Conservation (phyloP, 2,797 vertebrate genomes). For the Pipistrellus pipistrellus region DNA sequence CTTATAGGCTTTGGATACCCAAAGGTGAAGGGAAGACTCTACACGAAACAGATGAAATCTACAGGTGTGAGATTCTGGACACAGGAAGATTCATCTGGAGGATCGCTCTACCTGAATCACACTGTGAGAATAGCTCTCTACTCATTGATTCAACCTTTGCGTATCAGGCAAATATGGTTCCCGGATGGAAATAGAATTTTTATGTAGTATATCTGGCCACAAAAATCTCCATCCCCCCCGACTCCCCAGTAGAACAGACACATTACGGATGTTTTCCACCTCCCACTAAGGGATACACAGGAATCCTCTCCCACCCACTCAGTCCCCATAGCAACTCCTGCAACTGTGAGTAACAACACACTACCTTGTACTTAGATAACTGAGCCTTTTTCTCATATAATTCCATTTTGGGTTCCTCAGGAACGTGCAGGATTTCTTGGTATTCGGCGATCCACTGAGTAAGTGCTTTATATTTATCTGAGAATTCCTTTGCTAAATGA, state of each 20-base stretch:
- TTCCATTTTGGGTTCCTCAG: conserved; percentile 95
- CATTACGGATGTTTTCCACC: rapidly evolving
- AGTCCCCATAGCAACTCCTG: rapidly evolving
- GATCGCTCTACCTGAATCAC: not conserved
- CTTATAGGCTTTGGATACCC: not conserved
- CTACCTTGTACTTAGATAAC: conserved; percentile 97
- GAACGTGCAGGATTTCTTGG: conserved; percentile 89
- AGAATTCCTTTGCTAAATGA: conserved; percentile 95
- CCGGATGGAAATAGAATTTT: not conserved
- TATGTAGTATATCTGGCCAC: rapidly evolving
- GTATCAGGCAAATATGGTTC: not conserved
- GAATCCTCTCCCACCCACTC: not conserved
- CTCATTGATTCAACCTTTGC: not conserved
- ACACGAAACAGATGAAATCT: not conserved
- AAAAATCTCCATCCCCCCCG: not conserved
- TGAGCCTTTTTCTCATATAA: conserved; percentile 98
- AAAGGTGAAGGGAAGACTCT: not conserved
- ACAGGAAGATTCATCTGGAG: not conserved
- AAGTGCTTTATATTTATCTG: conserved; percentile 94
- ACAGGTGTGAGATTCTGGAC: not conserved
- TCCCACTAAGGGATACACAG: rapidly evolving
- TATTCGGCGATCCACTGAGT: conserved; percentile 94
- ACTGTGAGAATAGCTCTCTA: not conserved
- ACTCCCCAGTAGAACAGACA: not conserved
- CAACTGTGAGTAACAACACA: not conserved